Conservation (phyloP, 2,113 vertebrate genomes). For the Turnix velox region DNA sequence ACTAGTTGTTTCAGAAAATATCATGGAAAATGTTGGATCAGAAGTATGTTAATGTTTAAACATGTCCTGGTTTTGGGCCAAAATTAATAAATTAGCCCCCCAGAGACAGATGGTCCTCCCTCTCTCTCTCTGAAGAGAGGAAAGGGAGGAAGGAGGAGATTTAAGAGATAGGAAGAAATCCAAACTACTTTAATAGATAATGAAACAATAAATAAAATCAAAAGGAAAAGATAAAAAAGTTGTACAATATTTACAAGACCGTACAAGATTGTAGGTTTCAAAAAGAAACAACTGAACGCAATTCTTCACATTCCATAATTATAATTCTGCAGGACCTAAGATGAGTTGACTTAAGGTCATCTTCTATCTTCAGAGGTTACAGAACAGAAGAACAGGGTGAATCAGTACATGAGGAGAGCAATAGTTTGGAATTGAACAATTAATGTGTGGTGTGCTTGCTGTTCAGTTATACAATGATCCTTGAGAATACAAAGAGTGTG, state of each 20-base stretch:
- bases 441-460: rapidly evolving
- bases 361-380: neutral
- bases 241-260: too few relatives aligned
- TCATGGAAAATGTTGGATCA: neutral
- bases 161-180: too few relatives aligned
- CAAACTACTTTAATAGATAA: too few relatives aligned
- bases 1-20: neutral
- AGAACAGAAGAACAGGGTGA: neutral
- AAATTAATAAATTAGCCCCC: too few relatives aligned
- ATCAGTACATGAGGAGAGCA: neutral
- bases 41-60: neutral
- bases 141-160: too few relatives aligned
- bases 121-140: too few relatives aligned
- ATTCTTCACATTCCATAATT: neutral
- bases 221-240: too few relatives aligned
- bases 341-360: neutral
- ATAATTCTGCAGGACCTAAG: neutral
- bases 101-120: too few relatives aligned
- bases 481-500: neutral
- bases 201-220: too few relatives aligned
- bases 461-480: neutral
- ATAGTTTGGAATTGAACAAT: neutral
- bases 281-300: neutral
- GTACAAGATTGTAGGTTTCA: too few relatives aligned
- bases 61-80: too few relatives aligned